Conservation (phyloP, 1,140 invertebrate species). For the Hypothenemus hampei region DNA sequence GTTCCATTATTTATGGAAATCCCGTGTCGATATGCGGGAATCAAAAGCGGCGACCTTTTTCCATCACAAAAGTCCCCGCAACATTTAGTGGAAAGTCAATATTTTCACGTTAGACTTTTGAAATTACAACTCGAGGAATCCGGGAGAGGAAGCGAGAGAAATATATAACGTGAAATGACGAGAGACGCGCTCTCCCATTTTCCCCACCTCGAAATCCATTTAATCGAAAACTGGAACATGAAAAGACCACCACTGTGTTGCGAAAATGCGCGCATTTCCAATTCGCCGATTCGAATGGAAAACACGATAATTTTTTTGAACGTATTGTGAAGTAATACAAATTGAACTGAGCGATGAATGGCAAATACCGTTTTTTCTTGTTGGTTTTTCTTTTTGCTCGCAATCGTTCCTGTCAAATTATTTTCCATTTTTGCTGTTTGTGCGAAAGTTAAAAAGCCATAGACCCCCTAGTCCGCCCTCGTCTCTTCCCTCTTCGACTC, state of each 20-base stretch:
- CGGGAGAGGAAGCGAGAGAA: too few species aligned
- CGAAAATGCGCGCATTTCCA: not conserved
- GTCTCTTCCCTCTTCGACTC: too few species aligned
- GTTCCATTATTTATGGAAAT: not conserved
- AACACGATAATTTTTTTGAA: slow-evolving; percentile 5
- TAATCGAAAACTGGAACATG: slow-evolving; percentile 6
- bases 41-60: too few species aligned
- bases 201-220: not conserved
- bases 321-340: too few species aligned
- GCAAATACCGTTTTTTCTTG: too few species aligned
- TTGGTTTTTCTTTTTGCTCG: too few species aligned
- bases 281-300: slow-evolving; percentile 3
- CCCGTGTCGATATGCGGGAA: not conserved
- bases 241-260: not conserved
- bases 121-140: slow-evolving; percentile 2
- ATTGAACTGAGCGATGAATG: too few species aligned
- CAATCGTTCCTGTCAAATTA: too few species aligned
- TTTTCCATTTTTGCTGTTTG: too few species aligned
- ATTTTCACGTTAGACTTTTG: slow-evolving; percentile 1
- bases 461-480: too few species aligned
- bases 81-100: not conserved
- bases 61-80: not conserved
- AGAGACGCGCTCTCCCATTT: not conserved
- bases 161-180: slow-evolving; percentile 1
- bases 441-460: too few species aligned